Evolutionary conservation across 2,113 vertebrate species (phyloP).

Genomic region (Melanocharis versteri): DNA sequence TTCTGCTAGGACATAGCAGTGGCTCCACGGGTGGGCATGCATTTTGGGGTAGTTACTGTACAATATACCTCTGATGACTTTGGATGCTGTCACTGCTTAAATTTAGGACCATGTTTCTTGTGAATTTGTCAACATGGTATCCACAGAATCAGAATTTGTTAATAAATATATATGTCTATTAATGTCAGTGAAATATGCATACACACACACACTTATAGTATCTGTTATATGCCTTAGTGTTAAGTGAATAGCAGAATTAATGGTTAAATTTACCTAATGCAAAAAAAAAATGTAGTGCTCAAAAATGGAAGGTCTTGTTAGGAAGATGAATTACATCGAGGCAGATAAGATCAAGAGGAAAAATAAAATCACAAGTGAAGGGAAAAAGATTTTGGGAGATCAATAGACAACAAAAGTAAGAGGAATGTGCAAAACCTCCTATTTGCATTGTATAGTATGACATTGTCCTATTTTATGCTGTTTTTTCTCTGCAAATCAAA

Average conservation of each 20-base stretch:
- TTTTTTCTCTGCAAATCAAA: constrained; percentile 32
- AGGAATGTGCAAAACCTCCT: background rate
- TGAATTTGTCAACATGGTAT: background rate
- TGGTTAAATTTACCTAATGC: background rate
- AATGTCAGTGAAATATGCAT: background rate
- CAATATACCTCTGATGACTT: background rate
- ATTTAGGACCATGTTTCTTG: background rate
- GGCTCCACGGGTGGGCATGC: background rate
- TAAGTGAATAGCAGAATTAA: background rate
- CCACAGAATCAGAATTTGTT: background rate
- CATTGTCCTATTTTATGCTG: background rate
- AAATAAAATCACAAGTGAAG: background rate
- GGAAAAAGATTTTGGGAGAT: background rate
- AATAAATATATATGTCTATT: background rate
- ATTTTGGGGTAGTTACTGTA: background rate
- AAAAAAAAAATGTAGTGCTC: background rate
- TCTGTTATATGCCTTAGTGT: background rate
- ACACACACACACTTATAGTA: too few species aligned
- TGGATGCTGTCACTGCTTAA: background rate
- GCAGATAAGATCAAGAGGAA: background rate
- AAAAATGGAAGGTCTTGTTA: background rate
- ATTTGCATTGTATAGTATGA: background rate
- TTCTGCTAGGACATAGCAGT: background rate
- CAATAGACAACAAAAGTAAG: background rate
- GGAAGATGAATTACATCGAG: background rate